Evolutionary conservation across 2,797 vertebrate genomes (phyloP).

Genomic region (Sarcophilus harrisii): DNA sequence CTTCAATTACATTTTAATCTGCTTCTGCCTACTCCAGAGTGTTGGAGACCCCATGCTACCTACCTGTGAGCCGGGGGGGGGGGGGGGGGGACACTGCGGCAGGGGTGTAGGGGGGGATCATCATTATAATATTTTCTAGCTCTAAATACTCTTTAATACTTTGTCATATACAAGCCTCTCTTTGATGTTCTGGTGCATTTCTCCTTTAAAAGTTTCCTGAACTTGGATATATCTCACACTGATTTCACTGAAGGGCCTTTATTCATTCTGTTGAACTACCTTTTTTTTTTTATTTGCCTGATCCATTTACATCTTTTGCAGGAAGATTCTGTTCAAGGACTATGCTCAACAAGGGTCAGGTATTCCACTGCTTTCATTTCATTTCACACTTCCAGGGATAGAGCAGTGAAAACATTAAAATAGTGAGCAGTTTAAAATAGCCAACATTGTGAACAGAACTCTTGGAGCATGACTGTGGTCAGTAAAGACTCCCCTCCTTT

Average conservation of each 20-base stretch:
- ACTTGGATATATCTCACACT: background rate
- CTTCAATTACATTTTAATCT: background rate
- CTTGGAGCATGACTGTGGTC: background rate
- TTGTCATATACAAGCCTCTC: background rate
- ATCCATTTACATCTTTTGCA: background rate
- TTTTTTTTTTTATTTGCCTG: background rate
- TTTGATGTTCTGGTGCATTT: background rate
- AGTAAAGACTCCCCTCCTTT: conserved; percentile 19
- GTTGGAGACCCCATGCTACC: background rate
- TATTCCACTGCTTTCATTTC: background rate
- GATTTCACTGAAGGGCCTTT: background rate
- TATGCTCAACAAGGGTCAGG: background rate
- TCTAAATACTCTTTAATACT: background rate
- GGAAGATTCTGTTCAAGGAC: background rate
- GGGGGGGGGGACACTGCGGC: too few relatives aligned
- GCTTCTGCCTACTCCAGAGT: background rate
- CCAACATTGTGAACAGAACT: background rate
- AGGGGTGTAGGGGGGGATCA: too few relatives aligned
- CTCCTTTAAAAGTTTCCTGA: background rate
- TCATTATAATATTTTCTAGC: background rate
- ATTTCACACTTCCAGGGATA: background rate
- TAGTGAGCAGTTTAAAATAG: background rate
- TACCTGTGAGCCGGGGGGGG: background rate
- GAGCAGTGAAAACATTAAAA: background rate
- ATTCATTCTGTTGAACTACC: background rate